Percentiles rank a stretch among this genome's conserved stretches.
These are phyloP conservation scores for Talpa occidentalis DNA, from an alignment of 2,113 vertebrate genomes.

Conservation along the genomic window DNA sequence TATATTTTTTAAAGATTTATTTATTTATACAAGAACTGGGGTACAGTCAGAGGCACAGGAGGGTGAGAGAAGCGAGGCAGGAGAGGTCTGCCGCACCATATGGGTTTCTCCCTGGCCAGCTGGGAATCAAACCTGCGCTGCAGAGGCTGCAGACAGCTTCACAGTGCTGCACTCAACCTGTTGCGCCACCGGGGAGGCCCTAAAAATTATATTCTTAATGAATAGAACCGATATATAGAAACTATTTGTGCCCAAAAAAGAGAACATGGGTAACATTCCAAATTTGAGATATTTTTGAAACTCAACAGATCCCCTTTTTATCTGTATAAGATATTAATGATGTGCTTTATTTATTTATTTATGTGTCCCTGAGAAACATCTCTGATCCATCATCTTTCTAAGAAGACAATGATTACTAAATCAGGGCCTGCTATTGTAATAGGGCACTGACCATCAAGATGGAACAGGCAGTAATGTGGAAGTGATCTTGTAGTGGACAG, in stretches of 20 bases:
- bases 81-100: too few species aligned
- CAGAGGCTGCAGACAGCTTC: too few species aligned
- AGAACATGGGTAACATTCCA: slow-evolving; percentile 8
- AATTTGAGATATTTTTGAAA: slow-evolving; percentile 49
- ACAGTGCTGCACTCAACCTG: too few species aligned
- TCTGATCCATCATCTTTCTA: neutral
- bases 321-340: neutral
- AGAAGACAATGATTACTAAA: neutral
- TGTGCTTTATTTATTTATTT: slow-evolving; percentile 45
- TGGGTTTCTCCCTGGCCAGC: too few species aligned
- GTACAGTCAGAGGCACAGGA: too few species aligned
- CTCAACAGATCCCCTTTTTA: neutral
- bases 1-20: too few species aligned
- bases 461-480: neutral
- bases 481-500: neutral
- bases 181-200: too few species aligned
- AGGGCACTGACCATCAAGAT: neutral
- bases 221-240: neutral
- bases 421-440: neutral
- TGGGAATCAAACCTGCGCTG: too few species aligned
- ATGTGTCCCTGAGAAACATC: neutral
- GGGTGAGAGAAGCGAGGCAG: too few species aligned
- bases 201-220: neutral
- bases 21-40: too few species aligned
- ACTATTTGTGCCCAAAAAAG: slow-evolving; percentile 29